Base-by-base conservation (phyloP, 2,888 invertebrate genomes). In the Melanotus villosus region DNA sequence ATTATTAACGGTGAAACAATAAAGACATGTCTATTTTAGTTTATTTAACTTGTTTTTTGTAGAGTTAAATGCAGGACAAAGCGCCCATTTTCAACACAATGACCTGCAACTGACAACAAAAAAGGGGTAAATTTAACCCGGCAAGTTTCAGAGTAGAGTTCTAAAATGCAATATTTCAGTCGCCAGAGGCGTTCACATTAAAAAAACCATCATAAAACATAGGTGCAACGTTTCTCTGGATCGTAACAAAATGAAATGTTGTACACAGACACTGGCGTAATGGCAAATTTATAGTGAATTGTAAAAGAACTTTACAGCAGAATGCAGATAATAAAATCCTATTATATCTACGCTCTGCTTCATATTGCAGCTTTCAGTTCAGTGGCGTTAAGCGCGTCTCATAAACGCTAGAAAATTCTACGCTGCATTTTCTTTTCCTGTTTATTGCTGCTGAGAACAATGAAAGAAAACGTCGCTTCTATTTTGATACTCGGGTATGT, bases 291-390 rank as follows among this genome's bases (percentile, higher is more conserved):
- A 57, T 41, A 14, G 32, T 6, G 38, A 41, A 57, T 57, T 57
- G 38, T 57, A 38, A 57, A 57, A 57, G 38, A 10, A 57, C 41
- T 57, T 57, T 38, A 57, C 38, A 38, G 21, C 36, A 57, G 18
- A 7, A 10, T 57, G 57, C 41, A 57, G 57, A 38, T 57, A 57
- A 57, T 57, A 57, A 57, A 57, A 57, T 21, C 4, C 10, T 12
- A 41, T 57, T 57, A 57, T 41, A 41, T 21, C 21, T 16, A 10
- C 23, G 38, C 26, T 54, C 10, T 34, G n/a, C 16, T 34, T 54
- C 34, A 32, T 32, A 34, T 54, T 32, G 54, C 30, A 54, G 54
- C 19, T 54, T 54, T 32, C 34, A 54, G 30, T 34, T 54, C 34
- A 30, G 30, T 1, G 30, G 21, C 7, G 14, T 32, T 14, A 52